phyloP scores from a whole-genome alignment of 2,797 vertebrate genomes.

The Danio jaintianensis region DNA sequence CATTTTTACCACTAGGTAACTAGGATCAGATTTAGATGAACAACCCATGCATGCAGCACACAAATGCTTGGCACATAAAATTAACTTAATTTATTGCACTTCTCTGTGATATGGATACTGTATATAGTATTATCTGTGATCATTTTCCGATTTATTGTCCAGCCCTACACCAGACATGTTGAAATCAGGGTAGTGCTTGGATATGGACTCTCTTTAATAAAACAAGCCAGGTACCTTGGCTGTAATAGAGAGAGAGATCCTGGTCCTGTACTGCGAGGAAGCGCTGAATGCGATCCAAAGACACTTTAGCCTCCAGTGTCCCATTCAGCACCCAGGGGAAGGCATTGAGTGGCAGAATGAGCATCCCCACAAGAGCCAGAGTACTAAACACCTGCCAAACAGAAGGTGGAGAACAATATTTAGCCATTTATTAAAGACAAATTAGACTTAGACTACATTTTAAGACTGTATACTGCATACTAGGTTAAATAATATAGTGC shows the following conservation, averaged over 20 bases:
- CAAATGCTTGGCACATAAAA: too few relatives aligned
- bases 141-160: too few relatives aligned
- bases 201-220: not conserved
- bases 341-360: slow-evolving; percentile 91
- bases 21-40: too few relatives aligned
- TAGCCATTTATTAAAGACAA: not conserved
- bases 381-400: slow-evolving; percentile 91
- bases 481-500: too few relatives aligned
- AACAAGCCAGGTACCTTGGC: slow-evolving; percentile 73
- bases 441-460: not conserved
- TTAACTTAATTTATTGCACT: too few relatives aligned
- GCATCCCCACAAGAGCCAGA: slow-evolving; percentile 90
- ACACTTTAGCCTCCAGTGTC: slow-evolving; percentile 93
- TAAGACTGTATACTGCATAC: too few relatives aligned
- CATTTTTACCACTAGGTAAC: too few relatives aligned
- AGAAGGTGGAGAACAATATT: not conserved
- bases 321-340: slow-evolving; percentile 96
- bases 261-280: slow-evolving; percentile 88
- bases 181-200: not conserved
- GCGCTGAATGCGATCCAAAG: slow-evolving; percentile 89
- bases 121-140: too few relatives aligned
- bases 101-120: too few relatives aligned
- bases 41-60: too few relatives aligned
- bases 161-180: too few relatives aligned
- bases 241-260: slow-evolving; percentile 86